Percentiles rank a stretch among this genome's conserved stretches.
Evolutionary conservation across 1,140 invertebrate species (phyloP).

Genomic region (Zophobas morio): DNA sequence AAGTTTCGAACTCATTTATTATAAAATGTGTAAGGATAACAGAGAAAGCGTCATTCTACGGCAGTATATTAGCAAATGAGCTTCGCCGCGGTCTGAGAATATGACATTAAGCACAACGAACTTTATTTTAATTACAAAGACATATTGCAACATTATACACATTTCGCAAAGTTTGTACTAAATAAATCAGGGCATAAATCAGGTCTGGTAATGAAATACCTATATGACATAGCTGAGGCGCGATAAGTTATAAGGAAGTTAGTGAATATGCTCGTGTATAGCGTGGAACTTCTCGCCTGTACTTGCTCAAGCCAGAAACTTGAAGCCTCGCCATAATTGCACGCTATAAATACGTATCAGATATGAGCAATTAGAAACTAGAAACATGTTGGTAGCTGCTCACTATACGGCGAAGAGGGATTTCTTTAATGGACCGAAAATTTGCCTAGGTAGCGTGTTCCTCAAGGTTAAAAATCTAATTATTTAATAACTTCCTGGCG

Average conservation of each 20-base stretch:
- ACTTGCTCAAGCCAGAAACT: constrained; percentile 58
- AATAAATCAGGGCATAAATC: constrained; percentile 64
- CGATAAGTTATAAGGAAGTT: constrained; percentile 61
- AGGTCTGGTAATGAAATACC: constrained; percentile 64
- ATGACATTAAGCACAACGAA: constrained; percentile 40
- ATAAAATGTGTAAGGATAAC: too few relatives aligned
- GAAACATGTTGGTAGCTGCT: constrained; percentile 52
- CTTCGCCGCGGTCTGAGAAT: background rate
- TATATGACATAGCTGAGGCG: constrained; percentile 63
- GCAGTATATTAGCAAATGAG: background rate
- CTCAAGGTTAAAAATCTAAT: background rate
- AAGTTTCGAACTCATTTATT: too few relatives aligned
- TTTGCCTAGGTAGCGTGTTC: background rate
- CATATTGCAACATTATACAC: constrained; percentile 54
- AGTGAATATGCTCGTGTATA: constrained; percentile 61
- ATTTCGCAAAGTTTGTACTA: constrained; percentile 59
- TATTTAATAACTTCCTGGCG: background rate
- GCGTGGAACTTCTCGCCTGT: constrained; percentile 59
- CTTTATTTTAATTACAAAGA: constrained; percentile 59
- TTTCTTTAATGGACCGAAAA: constrained; percentile 30
- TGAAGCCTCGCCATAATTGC: constrained; percentile 63
- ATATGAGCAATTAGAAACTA: constrained; percentile 64
- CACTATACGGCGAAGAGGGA: constrained; percentile 39
- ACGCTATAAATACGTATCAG: constrained; percentile 64
- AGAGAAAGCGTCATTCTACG: too few relatives aligned